These are phyloP conservation scores for Allobates femoralis DNA, from an alignment of 2,797 vertebrate genomes.

Conservation along the genomic window DNA sequence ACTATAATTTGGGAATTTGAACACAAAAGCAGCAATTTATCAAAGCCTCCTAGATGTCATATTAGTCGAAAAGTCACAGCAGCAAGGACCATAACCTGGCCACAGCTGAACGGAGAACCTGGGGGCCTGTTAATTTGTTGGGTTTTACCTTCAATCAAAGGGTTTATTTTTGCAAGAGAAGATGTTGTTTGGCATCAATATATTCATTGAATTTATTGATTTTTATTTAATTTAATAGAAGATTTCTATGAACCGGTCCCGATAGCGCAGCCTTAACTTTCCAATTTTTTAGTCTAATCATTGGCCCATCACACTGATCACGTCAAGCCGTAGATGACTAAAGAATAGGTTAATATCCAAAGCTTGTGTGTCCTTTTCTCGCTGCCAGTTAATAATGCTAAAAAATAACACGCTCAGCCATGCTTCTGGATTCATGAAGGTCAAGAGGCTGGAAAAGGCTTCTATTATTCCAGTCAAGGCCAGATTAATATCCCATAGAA, in stretches of 20 bases:
- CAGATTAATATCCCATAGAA: slow-evolving; percentile 62
- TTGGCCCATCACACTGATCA: neutral
- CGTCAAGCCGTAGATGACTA: slow-evolving; percentile 13
- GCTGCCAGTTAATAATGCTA: slow-evolving; percentile 55
- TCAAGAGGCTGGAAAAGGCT: slow-evolving; percentile 58
- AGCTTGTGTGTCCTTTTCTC: slow-evolving; percentile 34
- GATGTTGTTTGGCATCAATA: slow-evolving; percentile 35
- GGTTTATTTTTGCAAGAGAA: slow-evolving; percentile 18
- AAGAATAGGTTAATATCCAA: slow-evolving; percentile 51
- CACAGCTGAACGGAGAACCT: neutral
- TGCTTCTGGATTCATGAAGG: slow-evolving; percentile 60
- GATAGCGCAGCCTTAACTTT: neutral
- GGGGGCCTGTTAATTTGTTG: slow-evolving; percentile 32
- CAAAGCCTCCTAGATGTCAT: slow-evolving; percentile 40
- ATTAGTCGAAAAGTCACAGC: slow-evolving; percentile 34
- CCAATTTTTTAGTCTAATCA: neutral
- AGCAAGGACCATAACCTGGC: neutral
- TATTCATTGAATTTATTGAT: slow-evolving; percentile 62
- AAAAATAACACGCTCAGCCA: slow-evolving; percentile 52
- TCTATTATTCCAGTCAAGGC: slow-evolving; percentile 62
- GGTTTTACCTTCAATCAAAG: slow-evolving; percentile 22
- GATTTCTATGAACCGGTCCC: neutral
- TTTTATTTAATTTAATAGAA: slow-evolving; percentile 21
- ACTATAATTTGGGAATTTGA: slow-evolving; percentile 30
- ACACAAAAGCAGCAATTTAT: slow-evolving; percentile 45